phyloP scores from a whole-genome alignment of 2,113 vertebrate species.

The Procavia capensis region DNA sequence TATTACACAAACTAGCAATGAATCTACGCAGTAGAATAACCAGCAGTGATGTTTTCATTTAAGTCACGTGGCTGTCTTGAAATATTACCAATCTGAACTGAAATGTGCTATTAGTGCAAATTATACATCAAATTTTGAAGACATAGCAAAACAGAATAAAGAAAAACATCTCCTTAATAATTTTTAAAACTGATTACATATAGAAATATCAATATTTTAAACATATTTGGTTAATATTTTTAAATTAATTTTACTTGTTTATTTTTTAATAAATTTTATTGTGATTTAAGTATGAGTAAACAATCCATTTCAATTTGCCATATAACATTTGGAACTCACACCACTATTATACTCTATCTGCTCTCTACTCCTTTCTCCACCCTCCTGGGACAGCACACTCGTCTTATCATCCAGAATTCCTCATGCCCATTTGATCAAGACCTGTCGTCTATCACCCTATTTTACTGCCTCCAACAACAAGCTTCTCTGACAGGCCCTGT shows the following conservation, averaged over 20 bases:
- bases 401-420: too few relatives aligned
- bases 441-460: too few relatives aligned
- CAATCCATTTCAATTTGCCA: too few relatives aligned
- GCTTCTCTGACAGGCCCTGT: too few relatives aligned
- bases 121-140: conserved; percentile 8
- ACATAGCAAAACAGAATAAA: neutral
- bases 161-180: neutral
- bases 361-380: too few relatives aligned
- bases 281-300: too few relatives aligned
- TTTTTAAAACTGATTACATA: conserved; percentile 10
- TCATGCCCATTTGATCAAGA: too few relatives aligned
- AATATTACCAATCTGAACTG: neutral
- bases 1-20: neutral
- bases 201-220: conserved; percentile 23
- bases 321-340: too few relatives aligned
- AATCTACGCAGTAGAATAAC: neutral
- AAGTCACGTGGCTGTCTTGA: neutral
- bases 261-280: too few relatives aligned
- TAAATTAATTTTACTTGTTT: conserved; percentile 28
- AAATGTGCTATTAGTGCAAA: neutral
- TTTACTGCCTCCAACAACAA: too few relatives aligned
- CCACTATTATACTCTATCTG: too few relatives aligned
- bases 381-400: too few relatives aligned
- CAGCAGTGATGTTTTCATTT: neutral
- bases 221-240: neutral